Conservation (phyloP, 2,888 invertebrate species). For the Gastracanthus pulcherrimus region DNA sequence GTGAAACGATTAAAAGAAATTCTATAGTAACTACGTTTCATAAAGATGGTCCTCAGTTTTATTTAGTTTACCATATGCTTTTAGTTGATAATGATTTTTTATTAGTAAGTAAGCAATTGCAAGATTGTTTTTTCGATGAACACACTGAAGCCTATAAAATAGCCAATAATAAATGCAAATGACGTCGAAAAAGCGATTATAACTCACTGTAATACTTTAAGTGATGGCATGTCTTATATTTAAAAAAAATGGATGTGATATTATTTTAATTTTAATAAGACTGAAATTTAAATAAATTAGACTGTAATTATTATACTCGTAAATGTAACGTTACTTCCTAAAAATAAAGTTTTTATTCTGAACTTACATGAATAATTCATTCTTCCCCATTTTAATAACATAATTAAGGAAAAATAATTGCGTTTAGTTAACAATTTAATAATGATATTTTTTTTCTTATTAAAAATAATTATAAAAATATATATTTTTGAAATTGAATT, state of each 20-base stretch:
- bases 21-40: not conserved
- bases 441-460: too few relatives aligned
- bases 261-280: not conserved
- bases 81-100: not conserved
- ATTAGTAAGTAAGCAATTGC: not conserved
- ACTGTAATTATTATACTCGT: too few relatives aligned
- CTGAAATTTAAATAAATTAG: too few relatives aligned
- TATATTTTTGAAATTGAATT: too few relatives aligned
- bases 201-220: not conserved
- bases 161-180: not conserved
- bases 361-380: too few relatives aligned
- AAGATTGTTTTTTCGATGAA: not conserved
- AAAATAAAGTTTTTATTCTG: too few relatives aligned
- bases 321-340: too few relatives aligned
- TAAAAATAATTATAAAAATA: too few relatives aligned
- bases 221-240: not conserved
- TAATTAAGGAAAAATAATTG: too few relatives aligned
- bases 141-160: not conserved
- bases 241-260: not conserved
- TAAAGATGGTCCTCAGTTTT: not conserved
- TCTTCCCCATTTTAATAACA: too few relatives aligned
- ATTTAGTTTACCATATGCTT: not conserved
- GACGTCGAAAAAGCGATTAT: not conserved
- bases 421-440: too few relatives aligned
- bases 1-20: not conserved